Evolutionary conservation across 2,113 vertebrate genomes (phyloP).

Genomic region (Microtus oregoni): DNA sequence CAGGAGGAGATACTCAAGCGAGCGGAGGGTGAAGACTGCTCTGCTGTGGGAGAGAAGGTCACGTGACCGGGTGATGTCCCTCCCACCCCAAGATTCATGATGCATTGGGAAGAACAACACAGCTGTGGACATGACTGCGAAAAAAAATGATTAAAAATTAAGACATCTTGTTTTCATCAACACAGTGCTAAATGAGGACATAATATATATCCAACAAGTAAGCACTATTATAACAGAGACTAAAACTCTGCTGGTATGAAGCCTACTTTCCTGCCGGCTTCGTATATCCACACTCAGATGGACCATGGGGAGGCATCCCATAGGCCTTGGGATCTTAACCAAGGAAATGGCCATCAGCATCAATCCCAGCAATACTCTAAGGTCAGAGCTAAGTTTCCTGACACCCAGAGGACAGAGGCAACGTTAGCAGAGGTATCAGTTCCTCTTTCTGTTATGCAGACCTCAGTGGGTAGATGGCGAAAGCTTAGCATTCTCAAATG

Average conservation of each 20-base stretch:
- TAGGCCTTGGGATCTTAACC: background rate
- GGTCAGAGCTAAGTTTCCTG: background rate
- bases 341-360: background rate
- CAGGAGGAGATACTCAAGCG: background rate
- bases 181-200: background rate
- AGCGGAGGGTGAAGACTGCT: background rate
- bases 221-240: background rate
- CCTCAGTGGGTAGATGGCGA: background rate
- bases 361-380: background rate
- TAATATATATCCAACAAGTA: background rate
- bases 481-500: slow-evolving; percentile 11
- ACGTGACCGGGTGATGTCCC: background rate
- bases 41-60: background rate
- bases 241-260: background rate
- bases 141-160: too few relatives aligned
- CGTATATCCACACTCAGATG: background rate
- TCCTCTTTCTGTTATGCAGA: background rate
- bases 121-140: background rate
- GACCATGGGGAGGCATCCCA: background rate
- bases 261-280: background rate
- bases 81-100: background rate
- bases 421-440: background rate
- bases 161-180: background rate
- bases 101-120: background rate
- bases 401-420: background rate